These are phyloP conservation scores for Leptodactylus fuscus DNA, from an alignment of 2,113 vertebrate species.

Conservation along the genomic window DNA sequence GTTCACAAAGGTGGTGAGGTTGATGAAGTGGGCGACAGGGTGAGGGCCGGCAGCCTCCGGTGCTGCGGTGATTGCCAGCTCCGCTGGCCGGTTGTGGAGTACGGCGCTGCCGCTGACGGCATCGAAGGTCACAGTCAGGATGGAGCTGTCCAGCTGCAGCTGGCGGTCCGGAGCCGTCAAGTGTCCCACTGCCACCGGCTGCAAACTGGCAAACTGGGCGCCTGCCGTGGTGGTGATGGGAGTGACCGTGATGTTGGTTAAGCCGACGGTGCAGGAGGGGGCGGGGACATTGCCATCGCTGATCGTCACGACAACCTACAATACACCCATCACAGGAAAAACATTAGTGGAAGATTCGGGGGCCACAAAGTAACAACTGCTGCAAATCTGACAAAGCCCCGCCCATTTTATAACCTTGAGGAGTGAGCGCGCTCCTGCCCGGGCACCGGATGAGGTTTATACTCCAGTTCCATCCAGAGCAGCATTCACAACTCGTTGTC, in stretches of 20 bases:
- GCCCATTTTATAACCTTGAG: no score
- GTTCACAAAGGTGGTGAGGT: constrained; percentile 94
- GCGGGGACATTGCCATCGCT: constrained; percentile 81
- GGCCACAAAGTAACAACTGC: no score
- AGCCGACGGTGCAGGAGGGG: constrained; percentile 83
- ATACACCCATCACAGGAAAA: no score
- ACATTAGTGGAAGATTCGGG: no score
- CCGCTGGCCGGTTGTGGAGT: constrained; percentile 88
- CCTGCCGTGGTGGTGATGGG: constrained; percentile 85
- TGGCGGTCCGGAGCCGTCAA: constrained; percentile 84
- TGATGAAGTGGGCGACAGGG: constrained; percentile 95
- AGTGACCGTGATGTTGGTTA: constrained; percentile 92
- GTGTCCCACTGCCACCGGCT: constrained; percentile 90
- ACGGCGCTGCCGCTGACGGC: constrained; percentile 88
- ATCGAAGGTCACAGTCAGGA: constrained; percentile 96
- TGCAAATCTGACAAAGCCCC: no score
- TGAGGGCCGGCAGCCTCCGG: constrained; percentile 74
- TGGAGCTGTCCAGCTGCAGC: constrained; percentile 93
- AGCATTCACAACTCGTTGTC: neutral
- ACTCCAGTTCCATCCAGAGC: neutral
- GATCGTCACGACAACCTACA: constrained; percentile 92
- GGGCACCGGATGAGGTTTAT: no score
- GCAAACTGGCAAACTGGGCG: constrained; percentile 92
- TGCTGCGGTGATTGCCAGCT: constrained; percentile 73
- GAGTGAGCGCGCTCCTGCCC: no score